phyloP scores from a whole-genome alignment of 1,140 invertebrate genomes.

The Leptinotarsa texana region DNA sequence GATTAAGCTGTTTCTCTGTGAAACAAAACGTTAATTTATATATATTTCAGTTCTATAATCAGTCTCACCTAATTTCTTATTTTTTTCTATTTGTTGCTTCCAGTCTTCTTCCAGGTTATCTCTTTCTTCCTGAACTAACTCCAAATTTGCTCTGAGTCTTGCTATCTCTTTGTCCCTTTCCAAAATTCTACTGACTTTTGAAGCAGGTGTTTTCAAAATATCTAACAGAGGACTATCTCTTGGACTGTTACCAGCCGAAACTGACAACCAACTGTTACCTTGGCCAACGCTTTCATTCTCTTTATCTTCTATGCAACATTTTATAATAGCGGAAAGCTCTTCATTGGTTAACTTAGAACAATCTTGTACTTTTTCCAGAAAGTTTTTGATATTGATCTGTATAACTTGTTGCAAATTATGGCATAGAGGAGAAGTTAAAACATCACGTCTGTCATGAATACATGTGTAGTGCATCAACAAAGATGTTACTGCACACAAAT shows the following conservation, averaged over 20 bases:
- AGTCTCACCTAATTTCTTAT: slow-evolving; percentile 44
- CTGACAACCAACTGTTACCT: slow-evolving; percentile 7
- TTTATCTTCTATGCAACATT: slow-evolving; percentile 30
- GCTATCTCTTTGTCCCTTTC: slow-evolving; percentile 46
- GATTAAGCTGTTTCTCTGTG: slow-evolving; percentile 40
- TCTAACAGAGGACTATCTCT: slow-evolving; percentile 47
- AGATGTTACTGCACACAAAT: slow-evolving; percentile 46
- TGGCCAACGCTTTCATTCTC: slow-evolving; percentile 17
- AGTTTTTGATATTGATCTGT: slow-evolving; percentile 47
- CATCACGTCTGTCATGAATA: slow-evolving; percentile 45
- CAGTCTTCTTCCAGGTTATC: slow-evolving; percentile 46
- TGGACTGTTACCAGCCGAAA: slow-evolving; percentile 17
- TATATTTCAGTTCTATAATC: neutral
- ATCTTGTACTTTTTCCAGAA: slow-evolving; percentile 43
- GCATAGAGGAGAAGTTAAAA: slow-evolving; percentile 47
- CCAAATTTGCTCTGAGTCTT: slow-evolving; percentile 42
- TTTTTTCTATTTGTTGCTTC: slow-evolving; percentile 41
- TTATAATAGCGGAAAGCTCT: slow-evolving; percentile 40
- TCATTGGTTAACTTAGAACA: slow-evolving; percentile 40
- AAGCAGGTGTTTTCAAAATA: slow-evolving; percentile 46
- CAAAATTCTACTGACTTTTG: slow-evolving; percentile 36
- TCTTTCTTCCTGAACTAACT: slow-evolving; percentile 49
- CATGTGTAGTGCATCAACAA: slow-evolving; percentile 51
- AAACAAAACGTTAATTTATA: slow-evolving; percentile 1
- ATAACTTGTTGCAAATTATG: slow-evolving; percentile 39